Base-by-base conservation (phyloP, 2,888 invertebrate genomes). In the Holacanthella duospinosa region DNA sequence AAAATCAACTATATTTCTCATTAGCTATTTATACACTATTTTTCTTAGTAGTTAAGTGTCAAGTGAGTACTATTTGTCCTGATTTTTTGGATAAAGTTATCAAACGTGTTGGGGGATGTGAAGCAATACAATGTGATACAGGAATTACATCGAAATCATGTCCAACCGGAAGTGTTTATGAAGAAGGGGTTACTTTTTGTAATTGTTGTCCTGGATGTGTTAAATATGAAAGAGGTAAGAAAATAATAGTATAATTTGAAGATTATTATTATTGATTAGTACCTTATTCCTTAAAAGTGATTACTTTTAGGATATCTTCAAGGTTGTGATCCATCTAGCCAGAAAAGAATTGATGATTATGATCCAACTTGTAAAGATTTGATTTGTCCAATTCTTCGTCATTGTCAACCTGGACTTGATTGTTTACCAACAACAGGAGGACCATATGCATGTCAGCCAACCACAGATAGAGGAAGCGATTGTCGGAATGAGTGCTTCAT, bases 131-230 rank as follows among this genome's bases (percentile, higher is more conserved):
- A 4, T 72, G 72, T 44, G 29, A 65, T 3, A 59, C 59, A 3
- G 66, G 65, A 1, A 43, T 69, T 6, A 53, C 44, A 19, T 21
- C 59, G 1, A 29, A 60, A 6, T 56, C 60, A 29, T 72, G 72
- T 60, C 57, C 59, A 58, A 29, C 16, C 2, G 70, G 63, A 1
- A 64, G 56, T n/a, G 43, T 61, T 4, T 70, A 60, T 28, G 59
- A 66, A 59, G 61, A 64, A 25, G 62, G 60, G 2, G 29, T 68
- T 2, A 57, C 65, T 4, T 64, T 67, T 60, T 70, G 71, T 60
- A 68, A 68, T 2, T 71, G 71, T 25, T 72, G 72, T 55, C 63
- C 66, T 1, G 71, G 68, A 28, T 72, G 72, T 63, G 70, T 65
- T 1, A 63, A 60, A 43, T 66, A 59, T 27, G 6, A 62, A 36